Evolutionary conservation across 1,140 invertebrate species (phyloP), one percentile per base, ranked within the genome.

Genomic region (Cyclina sinensis): DNA sequence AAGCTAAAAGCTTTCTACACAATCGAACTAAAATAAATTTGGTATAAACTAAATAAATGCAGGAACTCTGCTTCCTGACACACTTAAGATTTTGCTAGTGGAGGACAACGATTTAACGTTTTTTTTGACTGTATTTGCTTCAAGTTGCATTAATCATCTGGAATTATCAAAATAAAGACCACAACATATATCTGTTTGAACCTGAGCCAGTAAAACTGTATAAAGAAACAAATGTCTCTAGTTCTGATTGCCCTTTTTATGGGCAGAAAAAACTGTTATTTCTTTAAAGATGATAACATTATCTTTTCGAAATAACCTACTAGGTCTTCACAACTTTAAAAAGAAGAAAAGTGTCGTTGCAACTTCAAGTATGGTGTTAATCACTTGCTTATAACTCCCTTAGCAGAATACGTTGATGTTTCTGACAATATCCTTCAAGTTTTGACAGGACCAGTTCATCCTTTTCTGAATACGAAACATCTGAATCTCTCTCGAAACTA

Each of bases 1-100:
- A n/a, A n/a, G n/a, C n/a, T n/a, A n/a, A n/a, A n/a, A n/a, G n/a
- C n/a, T n/a, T n/a, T n/a, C n/a, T n/a, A n/a, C n/a, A n/a, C n/a
- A n/a, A n/a, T n/a, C n/a, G n/a, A n/a, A n/a, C n/a, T n/a, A n/a
- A n/a, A n/a, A n/a, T n/a, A n/a, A n/a, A n/a, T n/a, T n/a, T n/a
- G n/a, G n/a, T n/a, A n/a, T n/a, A n/a, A n/a, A n/a, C n/a, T n/a
- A n/a, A n/a, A n/a, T n/a, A n/a, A n/a, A n/a, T n/a, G n/a, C n/a
- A n/a, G n/a, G n/a, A n/a, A 57, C 46, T 1, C 12, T 91, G 3
- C 74, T 87, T 0, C 91, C 91, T n/a, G 32, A 85, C 2, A 14
- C 24, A 27, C 27, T 91, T 5, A 51, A 46, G 32, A 51, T 35
- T 24, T 51, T 83, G 7, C 30, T 43, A 16, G 81, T 88, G 18